These are phyloP conservation scores for Argyrosomus regius DNA, from an alignment of 2,797 vertebrate species.

Conservation along the genomic window DNA sequence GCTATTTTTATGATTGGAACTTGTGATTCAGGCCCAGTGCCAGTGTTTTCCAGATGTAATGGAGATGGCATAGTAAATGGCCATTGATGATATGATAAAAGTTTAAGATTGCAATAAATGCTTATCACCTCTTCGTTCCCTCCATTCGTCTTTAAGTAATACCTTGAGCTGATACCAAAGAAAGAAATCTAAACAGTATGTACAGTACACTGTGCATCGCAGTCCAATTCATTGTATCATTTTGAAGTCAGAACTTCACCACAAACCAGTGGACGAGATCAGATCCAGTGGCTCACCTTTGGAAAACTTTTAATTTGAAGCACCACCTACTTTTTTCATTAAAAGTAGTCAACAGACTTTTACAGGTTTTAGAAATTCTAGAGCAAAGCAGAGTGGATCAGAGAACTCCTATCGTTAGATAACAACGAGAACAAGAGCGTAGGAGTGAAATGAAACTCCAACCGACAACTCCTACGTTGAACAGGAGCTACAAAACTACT, in stretches of 20 bases:
- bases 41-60: neutral
- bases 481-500: constrained; percentile 1
- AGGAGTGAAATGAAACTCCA: constrained; percentile 22
- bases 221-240: no score
- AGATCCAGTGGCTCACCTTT: neutral
- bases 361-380: constrained; percentile 13
- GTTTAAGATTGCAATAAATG: neutral
- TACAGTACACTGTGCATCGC: no score
- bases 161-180: neutral
- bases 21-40: neutral
- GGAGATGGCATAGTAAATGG: no score
- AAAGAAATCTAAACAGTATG: neutral
- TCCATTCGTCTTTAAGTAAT: neutral
- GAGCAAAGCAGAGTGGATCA: constrained; percentile 18
- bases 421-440: constrained; percentile 2
- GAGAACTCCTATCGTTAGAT: constrained; percentile 3
- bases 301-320: constrained; percentile 33
- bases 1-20: neutral
- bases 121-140: neutral
- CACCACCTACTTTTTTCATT: neutral
- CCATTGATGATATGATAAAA: neutral
- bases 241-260: constrained; percentile 2
- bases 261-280: neutral
- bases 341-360: neutral
- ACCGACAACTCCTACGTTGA: constrained; percentile 10